phyloP scores from a whole-genome alignment of 2,888 invertebrate genomes.

The Diarsia mendica region DNA sequence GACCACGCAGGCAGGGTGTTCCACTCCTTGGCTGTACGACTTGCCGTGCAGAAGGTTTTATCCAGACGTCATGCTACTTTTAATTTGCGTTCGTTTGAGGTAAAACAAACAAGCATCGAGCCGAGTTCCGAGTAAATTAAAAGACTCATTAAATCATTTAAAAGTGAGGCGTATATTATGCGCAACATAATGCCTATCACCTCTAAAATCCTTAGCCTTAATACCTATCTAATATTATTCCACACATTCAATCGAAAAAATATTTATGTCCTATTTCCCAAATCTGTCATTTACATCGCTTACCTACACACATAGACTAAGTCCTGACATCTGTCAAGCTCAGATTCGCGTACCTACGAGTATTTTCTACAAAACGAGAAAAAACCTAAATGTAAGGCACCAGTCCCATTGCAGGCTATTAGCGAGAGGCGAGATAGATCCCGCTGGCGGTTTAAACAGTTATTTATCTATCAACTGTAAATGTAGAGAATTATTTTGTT shows the following conservation, averaged over 20 bases:
- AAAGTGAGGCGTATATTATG: neutral
- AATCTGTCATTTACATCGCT: conserved; percentile 38
- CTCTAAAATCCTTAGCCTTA: too few relatives aligned
- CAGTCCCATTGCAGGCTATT: neutral
- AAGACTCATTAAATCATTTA: neutral
- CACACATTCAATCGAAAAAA: neutral
- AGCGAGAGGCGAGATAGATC: neutral
- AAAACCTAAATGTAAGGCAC: neutral
- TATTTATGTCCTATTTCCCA: conserved; percentile 8
- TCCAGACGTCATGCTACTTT: too few relatives aligned
- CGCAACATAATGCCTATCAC: neutral
- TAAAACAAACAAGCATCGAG: neutral
- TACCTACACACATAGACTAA: conserved; percentile 2
- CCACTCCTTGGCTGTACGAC: too few relatives aligned
- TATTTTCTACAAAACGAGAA: neutral
- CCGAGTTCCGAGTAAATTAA: neutral
- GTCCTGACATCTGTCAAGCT: conserved; percentile 33
- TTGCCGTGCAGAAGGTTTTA: too few relatives aligned
- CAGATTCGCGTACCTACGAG: conserved; percentile 4
- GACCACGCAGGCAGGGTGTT: too few relatives aligned
- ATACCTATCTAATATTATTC: neutral
- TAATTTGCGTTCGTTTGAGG: neutral
- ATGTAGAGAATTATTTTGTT: neutral
- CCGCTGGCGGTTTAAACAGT: neutral
- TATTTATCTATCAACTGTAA: neutral